Evolutionary conservation across 2,797 vertebrate species (phyloP), one percentile per base, ranked within the genome.

Genomic region (Falco rusticolus): DNA sequence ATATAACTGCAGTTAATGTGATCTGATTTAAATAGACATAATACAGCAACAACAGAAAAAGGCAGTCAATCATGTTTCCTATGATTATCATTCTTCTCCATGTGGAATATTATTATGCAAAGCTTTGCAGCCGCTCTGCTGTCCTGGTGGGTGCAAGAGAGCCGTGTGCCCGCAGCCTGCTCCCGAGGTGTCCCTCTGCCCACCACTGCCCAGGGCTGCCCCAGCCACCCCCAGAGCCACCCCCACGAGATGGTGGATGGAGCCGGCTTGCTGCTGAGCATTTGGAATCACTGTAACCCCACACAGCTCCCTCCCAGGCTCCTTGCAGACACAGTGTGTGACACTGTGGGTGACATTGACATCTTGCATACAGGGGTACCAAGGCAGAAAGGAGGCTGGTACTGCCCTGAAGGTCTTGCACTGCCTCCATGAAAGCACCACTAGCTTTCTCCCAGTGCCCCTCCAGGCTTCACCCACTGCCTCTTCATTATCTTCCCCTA

Each of bases 1-100:
- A 89, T 91, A 72, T n/a, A 92, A 87, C 87, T 39, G 75, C 65
- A 43, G 76, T 61, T 95, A 87, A 70, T 28, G 47, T 9, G 56
- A 83, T 59, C 65, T 93, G 51, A 92, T 94, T 95, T 83, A 94
- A 92, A 77, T 25, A 51, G 77, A 71, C 77, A 56, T 89, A 93
- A 87, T 45, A 56, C 28, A 82, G 86, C 45, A 77, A 68, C 59
- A 65, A 45, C 16, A 80, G 91, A 63, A 93, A 92, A 84, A 85
- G 60, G 78, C 92, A 93, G 77, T 89, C 91, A 74, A 29, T 87
- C 84, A 84, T 8, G 13, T 37, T 53, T 65, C 51, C 78, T 39
- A 60, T 69, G 76, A 90, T 72, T 93, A 93, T 78, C 72, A 81
- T 31, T 81, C 68, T 69, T 87, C 78, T 78, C 71, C 72, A 13